Percentiles rank a stretch among this genome's conserved stretches.
Conservation (phyloP, 2,113 vertebrate genomes). For the Periophthalmus modestus region DNA sequence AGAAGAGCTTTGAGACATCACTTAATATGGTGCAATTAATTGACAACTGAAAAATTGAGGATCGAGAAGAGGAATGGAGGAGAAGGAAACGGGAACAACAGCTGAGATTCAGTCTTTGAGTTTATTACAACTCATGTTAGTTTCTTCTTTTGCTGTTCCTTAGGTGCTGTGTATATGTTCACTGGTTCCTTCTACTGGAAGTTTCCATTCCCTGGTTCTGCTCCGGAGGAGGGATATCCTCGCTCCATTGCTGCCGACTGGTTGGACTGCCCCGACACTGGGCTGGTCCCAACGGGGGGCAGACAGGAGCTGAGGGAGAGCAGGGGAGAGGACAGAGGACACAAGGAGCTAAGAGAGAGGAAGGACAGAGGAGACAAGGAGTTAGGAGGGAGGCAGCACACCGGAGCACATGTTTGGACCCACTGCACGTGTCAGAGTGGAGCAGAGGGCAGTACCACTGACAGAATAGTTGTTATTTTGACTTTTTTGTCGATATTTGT, state of each 20-base stretch:
- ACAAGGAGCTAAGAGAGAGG: constrained; percentile 9
- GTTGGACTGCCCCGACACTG: constrained; percentile 70
- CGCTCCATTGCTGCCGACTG: constrained; percentile 71
- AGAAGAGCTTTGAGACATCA: too few relatives aligned
- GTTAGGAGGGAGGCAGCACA: constrained; percentile 7
- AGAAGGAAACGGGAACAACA: too few relatives aligned
- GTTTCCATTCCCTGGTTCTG: constrained; percentile 60
- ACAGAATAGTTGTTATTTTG: neutral
- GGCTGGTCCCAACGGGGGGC: constrained; percentile 31
- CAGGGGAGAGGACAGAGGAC: constrained; percentile 24
- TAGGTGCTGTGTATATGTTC: constrained; percentile 74
- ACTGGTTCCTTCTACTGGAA: constrained; percentile 77
- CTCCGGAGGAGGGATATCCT: constrained; percentile 65
- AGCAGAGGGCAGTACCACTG: neutral
- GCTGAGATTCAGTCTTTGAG: too few relatives aligned
- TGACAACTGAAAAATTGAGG: too few relatives aligned
- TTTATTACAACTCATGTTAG: neutral
- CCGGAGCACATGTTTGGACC: constrained; percentile 32
- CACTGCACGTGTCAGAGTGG: constrained; percentile 44
- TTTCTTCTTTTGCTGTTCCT: neutral
- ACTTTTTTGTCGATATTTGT: neutral
- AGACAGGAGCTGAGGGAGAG: constrained; percentile 52
- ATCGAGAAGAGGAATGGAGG: too few relatives aligned
- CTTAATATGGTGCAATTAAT: too few relatives aligned
- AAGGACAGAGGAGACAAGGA: constrained; percentile 18